These are phyloP conservation scores for Euzophera pinguis DNA, from an alignment of 2,888 invertebrate species.

Conservation along the genomic window DNA sequence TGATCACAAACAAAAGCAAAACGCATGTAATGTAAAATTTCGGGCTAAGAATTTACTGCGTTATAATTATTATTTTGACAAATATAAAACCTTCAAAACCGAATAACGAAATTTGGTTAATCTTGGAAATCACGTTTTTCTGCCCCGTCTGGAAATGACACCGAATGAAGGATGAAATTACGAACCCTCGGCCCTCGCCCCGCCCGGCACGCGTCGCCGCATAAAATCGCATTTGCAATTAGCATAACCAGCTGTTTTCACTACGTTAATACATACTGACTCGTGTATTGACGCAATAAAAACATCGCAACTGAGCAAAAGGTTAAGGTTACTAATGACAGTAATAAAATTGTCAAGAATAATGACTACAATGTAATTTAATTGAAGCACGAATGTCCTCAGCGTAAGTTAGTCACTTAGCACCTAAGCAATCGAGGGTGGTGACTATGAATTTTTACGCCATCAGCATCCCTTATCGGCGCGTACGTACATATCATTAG, in stretches of 20 bases:
- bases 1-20: too few species aligned
- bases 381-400: slow-evolving; percentile 1
- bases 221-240: slow-evolving; percentile 55
- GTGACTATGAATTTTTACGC: slow-evolving; percentile 61
- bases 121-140: slow-evolving; percentile 30
- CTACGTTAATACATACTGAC: slow-evolving; percentile 2
- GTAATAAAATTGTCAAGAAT: not conserved
- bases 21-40: too few species aligned
- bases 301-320: not conserved
- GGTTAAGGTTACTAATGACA: slow-evolving; percentile 2
- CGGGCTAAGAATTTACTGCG: not conserved
- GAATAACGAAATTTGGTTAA: slow-evolving; percentile 29
- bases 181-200: slow-evolving; percentile 50
- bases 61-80: not conserved
- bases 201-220: slow-evolving; percentile 54
- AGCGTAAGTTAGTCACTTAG: slow-evolving; percentile 31
- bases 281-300: slow-evolving; percentile 8
- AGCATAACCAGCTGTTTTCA: slow-evolving; percentile 47
- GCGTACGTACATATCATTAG: slow-evolving; percentile 75
- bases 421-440: slow-evolving; percentile 47
- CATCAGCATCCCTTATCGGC: slow-evolving; percentile 66
- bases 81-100: not conserved
- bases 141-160: slow-evolving; percentile 51
- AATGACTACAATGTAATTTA: not conserved
- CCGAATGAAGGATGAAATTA: slow-evolving; percentile 60